Conservation (phyloP, 2,113 vertebrate genomes). For the Megaceryle maxima region DNA sequence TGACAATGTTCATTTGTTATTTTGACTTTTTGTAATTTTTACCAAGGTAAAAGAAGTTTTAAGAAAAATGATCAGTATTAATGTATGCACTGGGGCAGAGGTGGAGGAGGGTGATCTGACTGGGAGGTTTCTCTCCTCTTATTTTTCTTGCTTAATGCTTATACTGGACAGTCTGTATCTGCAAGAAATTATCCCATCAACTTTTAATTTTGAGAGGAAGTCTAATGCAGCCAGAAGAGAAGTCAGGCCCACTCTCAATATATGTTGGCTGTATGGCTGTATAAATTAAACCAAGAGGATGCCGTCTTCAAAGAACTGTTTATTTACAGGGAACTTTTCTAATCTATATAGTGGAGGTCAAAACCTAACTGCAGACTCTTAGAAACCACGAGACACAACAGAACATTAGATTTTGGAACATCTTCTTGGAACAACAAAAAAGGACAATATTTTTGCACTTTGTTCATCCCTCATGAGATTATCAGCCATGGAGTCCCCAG, state of each 20-base stretch:
- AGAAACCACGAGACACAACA: neutral
- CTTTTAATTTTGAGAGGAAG: neutral
- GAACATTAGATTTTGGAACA: neutral
- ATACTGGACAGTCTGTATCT: neutral
- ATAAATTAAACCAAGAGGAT: neutral
- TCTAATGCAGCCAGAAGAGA: neutral
- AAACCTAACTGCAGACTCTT: neutral
- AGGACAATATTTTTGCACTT: neutral
- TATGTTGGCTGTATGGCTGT: neutral
- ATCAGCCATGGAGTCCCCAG: neutral
- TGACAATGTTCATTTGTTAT: neutral
- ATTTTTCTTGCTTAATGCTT: neutral
- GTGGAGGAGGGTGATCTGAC: neutral
- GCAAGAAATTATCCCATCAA: neutral
- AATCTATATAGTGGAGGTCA: neutral
- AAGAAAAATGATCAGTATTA: neutral
- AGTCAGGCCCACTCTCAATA: neutral
- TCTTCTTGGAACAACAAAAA: neutral
- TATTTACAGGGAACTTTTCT: constrained; percentile 38
- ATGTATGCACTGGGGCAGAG: neutral
- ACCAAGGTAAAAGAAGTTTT: neutral
- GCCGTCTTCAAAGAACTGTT: constrained; percentile 14
- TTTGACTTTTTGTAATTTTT: neutral
- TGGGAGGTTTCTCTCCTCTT: neutral
- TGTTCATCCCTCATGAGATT: neutral